Evolutionary conservation across 2,888 invertebrate species (phyloP), one percentile per base, ranked within the genome.

Genomic region (Atherix ibis): DNA sequence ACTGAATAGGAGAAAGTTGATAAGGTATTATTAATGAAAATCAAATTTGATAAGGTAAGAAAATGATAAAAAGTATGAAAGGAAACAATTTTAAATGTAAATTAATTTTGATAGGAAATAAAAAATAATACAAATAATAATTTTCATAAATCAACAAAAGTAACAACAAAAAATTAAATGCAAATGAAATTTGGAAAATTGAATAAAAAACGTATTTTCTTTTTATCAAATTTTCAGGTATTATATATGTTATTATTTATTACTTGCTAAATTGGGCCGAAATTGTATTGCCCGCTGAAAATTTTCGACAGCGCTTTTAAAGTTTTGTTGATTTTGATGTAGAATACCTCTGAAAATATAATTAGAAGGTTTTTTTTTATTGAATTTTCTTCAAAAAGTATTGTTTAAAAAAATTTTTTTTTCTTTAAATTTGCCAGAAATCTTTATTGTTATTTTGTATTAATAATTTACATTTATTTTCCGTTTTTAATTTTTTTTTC

Each of bases 261-360:
- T 70, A 92, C 92, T 71, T 57, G 91, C 89, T 63, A 94, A 73
- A 51, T 85, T 82, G 44, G 92, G 91, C 61, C 94, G 71, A 65
- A 81, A 92, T 62, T 83, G 80, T 56, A 92, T 88, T 46, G 92
- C 92, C 52, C 77, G 73, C 61, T 84, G 78, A 64, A 91, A 92
- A 65, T 87, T 87, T 58, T 79, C 74, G 54, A 91, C 76, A 41
- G 92, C 89, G 57, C 85, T 85, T 48, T 82, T 76, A 60, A 79
- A 78, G 52, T 87, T 73, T 55, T 80, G 77, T 64, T 84, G 80
- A 51, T 85, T 83, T 65, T 92, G 91, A 49, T 85, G 74, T 53
- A 92, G 67, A 54, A 91, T 84, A 41, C 92, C 94, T 60, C 89
- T 91, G 76, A 40, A 74, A 76, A 64, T 22, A 24, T 12, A 18